Percentiles rank a stretch among this genome's conserved stretches.
Conservation (phyloP, 2,113 vertebrate genomes). For the Mustela lutreola region DNA sequence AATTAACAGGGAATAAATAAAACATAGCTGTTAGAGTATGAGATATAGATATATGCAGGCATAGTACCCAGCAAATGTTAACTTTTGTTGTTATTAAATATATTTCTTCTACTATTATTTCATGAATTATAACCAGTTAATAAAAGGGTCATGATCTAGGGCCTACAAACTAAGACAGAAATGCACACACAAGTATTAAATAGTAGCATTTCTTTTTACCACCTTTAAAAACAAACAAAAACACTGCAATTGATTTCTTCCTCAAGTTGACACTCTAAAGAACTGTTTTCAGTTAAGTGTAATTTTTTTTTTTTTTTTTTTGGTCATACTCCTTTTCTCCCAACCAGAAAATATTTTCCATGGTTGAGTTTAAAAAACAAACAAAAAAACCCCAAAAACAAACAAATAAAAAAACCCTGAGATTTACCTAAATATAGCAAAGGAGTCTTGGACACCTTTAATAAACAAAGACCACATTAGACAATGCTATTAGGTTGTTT, state of each 20-base stretch:
- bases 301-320: neutral
- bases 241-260: neutral
- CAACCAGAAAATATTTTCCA: conserved; percentile 50
- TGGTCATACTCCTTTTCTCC: conserved; percentile 1
- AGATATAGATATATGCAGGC: neutral
- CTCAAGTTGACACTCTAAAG: conserved; percentile 46
- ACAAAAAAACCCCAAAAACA: too few relatives aligned
- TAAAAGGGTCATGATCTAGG: neutral
- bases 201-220: neutral
- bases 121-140: conserved; percentile 46
- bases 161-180: neutral
- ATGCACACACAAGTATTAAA: neutral
- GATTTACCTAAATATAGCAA: conserved; percentile 64
- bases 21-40: neutral
- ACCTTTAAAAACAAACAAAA: neutral
- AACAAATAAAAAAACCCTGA: neutral
- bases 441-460: conserved; percentile 43
- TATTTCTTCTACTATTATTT: neutral
- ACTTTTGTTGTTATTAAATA: neutral
- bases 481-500: conserved; percentile 45
- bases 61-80: neutral
- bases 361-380: neutral
- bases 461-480: conserved; percentile 62
- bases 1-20: neutral
- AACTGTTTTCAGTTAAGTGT: conserved; percentile 40